Evolutionary conservation across 2,113 vertebrate species (phyloP).

Genomic region (Thomomys bottae): DNA sequence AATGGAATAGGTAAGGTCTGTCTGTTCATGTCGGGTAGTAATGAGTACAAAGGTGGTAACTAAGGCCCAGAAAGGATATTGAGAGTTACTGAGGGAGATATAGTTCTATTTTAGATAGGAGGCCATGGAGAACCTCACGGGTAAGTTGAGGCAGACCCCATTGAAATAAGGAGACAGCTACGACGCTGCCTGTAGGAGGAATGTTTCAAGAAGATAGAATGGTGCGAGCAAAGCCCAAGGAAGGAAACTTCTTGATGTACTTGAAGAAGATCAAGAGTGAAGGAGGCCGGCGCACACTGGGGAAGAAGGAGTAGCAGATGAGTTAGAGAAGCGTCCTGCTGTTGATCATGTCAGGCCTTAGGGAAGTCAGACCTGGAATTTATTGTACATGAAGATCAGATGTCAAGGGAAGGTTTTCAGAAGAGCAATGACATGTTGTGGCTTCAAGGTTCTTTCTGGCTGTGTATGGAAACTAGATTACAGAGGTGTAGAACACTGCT

Average conservation of each 20-base stretch:
- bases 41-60: not conserved
- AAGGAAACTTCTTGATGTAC: not conserved
- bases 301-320: not conserved
- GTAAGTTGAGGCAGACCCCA: not conserved
- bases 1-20: not conserved
- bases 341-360: not conserved
- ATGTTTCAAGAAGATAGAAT: not conserved
- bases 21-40: not conserved
- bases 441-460: not conserved
- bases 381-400: slow-evolving; percentile 17
- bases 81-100: not conserved
- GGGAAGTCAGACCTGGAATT: not conserved
- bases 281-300: not conserved
- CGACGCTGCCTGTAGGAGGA: not conserved
- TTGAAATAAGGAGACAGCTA: not conserved
- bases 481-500: not conserved
- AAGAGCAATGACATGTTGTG: not conserved
- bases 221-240: not conserved
- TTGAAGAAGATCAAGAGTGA: not conserved
- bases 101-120: not conserved
- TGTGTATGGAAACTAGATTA: not conserved
- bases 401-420: not conserved
- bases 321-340: not conserved
- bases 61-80: not conserved
- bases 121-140: not conserved